A percentile compares a stretch with the other conserved stretches of the same genome.
Conservation (phyloP, 2,797 vertebrate genomes). For the Novumbra hubbsi region DNA sequence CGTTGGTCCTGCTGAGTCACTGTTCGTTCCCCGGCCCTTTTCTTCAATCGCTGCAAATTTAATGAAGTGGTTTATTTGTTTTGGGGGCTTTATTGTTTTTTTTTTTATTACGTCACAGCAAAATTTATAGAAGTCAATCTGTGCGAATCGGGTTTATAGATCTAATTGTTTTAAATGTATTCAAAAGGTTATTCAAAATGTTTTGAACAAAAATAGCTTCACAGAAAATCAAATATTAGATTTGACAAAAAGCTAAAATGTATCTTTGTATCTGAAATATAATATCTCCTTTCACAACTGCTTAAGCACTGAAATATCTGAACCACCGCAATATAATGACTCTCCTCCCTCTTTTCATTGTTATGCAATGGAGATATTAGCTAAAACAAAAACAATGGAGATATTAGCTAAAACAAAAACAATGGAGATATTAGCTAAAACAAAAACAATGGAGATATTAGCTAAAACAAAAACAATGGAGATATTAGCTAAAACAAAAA, state of each 20-base stretch:
- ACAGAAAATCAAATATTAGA: background rate
- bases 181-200: slow-evolving; percentile 10
- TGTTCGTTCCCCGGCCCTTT: slow-evolving; percentile 19
- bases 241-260: background rate
- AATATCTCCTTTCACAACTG: background rate
- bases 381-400: too few species aligned
- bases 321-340: slow-evolving; percentile 15
- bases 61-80: background rate
- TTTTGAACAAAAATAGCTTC: slow-evolving; percentile 25
- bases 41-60: slow-evolving; percentile 12
- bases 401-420: background rate
- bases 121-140: slow-evolving; percentile 18
- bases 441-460: background rate
- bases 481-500: background rate
- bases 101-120: background rate
- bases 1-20: slow-evolving; percentile 35
- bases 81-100: slow-evolving; percentile 7
- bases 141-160: background rate
- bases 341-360: slow-evolving; percentile 25
- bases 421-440: background rate
- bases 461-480: background rate
- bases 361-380: slow-evolving; percentile 6
- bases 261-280: background rate
- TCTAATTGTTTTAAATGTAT: slow-evolving; percentile 18
- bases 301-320: background rate